These are phyloP conservation scores for Eupeodes latifasciatus DNA, from an alignment of 2,888 invertebrate species.

Conservation along the genomic window DNA sequence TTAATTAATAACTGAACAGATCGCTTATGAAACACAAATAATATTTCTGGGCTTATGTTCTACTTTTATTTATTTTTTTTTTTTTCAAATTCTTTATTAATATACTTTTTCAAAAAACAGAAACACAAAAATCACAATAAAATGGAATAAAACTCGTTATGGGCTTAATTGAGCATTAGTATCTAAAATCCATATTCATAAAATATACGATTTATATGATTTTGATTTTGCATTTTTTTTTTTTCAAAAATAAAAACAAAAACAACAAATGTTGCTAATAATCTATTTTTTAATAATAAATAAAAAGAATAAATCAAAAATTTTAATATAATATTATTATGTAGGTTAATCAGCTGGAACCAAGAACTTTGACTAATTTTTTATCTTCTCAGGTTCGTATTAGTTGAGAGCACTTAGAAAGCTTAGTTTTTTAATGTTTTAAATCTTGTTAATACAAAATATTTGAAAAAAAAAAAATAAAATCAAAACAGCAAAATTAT, in stretches of 20 bases:
- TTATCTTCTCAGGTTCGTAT: constrained; percentile 42
- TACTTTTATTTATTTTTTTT: too few relatives aligned
- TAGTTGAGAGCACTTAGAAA: constrained; percentile 16
- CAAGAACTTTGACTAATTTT: constrained; percentile 45
- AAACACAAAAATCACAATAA: neutral
- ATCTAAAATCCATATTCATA: neutral
- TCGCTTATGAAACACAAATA: too few relatives aligned
- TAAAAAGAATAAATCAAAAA: neutral
- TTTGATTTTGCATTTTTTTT: neutral
- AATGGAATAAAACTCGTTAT: neutral
- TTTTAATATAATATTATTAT: neutral
- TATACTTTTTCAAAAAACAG: neutral
- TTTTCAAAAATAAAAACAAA: neutral
- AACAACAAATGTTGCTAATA: neutral
- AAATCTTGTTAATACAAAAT: too few relatives aligned
- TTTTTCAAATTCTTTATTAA: neutral
- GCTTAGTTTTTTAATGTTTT: neutral
- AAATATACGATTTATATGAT: neutral
- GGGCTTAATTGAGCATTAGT: neutral
- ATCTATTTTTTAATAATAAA: neutral
- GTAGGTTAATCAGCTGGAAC: constrained; percentile 29
- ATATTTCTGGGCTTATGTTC: too few relatives aligned
- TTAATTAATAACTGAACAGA: too few relatives aligned
- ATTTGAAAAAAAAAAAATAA: too few relatives aligned
- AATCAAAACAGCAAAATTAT: too few relatives aligned